phyloP scores from a whole-genome alignment of 2,113 vertebrate species.

The Micromys minutus region DNA sequence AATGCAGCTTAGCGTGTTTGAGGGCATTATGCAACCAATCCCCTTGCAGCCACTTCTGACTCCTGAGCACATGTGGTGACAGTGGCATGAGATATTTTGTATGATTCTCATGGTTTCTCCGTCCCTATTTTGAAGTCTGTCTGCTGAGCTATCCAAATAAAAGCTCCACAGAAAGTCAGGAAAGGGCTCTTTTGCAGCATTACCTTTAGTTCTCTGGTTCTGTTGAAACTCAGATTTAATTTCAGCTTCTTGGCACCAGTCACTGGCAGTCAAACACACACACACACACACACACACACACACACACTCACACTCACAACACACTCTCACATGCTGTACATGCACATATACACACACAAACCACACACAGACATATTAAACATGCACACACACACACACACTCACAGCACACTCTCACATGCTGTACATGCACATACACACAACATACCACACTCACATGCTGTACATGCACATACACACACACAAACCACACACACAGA shows the following conservation, averaged over 20 bases:
- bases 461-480: background rate
- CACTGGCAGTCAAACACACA: too few relatives aligned
- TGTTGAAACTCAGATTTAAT: background rate
- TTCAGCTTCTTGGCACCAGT: background rate
- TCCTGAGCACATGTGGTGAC: background rate
- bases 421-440: background rate
- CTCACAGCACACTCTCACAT: background rate
- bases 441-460: background rate
- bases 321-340: background rate
- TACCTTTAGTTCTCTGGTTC: background rate
- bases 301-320: background rate
- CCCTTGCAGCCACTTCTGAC: background rate
- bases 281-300: background rate
- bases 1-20: background rate
- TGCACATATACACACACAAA: background rate
- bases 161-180: background rate
- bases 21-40: background rate
- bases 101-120: background rate
- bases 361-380: background rate
- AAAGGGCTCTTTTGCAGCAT: background rate
- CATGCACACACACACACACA: background rate
- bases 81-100: background rate
- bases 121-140: background rate
- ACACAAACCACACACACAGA: background rate
- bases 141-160: background rate